phyloP scores from a whole-genome alignment of 1,140 invertebrate genomes.

The Drosophila mojavensis region DNA sequence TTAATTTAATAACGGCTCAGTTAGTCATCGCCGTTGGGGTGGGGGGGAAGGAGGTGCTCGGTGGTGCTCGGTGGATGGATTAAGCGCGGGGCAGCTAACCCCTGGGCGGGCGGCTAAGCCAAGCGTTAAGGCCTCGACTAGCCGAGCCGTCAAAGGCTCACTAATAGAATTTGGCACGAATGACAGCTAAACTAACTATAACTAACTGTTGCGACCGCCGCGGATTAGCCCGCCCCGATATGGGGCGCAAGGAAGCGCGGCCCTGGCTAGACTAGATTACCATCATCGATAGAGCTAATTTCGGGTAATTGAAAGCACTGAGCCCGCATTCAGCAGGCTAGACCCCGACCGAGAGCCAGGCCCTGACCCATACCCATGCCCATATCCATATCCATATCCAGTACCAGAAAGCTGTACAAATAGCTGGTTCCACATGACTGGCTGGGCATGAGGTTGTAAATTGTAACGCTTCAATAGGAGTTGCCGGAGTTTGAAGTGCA shows the following conservation, averaged over 20 bases:
- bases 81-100: constrained; percentile 44
- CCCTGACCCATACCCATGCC: too few relatives aligned
- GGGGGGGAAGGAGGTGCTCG: too few relatives aligned
- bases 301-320: constrained; percentile 45
- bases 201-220: constrained; percentile 7
- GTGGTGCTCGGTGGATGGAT: constrained; percentile 34
- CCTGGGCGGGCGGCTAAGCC: constrained; percentile 47
- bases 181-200: neutral
- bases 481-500: constrained; percentile 62
- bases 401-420: constrained; percentile 24
- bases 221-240: constrained; percentile 48
- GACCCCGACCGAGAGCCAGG: neutral
- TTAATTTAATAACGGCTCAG: constrained; percentile 41
- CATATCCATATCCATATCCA: neutral
- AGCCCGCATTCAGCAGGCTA: constrained; percentile 19
- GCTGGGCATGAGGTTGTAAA: constrained; percentile 62
- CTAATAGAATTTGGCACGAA: constrained; percentile 78
- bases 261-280: constrained; percentile 26
- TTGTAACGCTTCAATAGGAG: constrained; percentile 74
- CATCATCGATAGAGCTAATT: constrained; percentile 36
- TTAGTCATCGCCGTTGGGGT: constrained; percentile 11
- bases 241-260: too few relatives aligned
- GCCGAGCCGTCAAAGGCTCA: neutral
- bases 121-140: constrained; percentile 56
- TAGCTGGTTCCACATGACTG: constrained; percentile 61